These are phyloP conservation scores for Sardinella longiceps DNA, from an alignment of 2,797 vertebrate species.

Conservation along the genomic window DNA sequence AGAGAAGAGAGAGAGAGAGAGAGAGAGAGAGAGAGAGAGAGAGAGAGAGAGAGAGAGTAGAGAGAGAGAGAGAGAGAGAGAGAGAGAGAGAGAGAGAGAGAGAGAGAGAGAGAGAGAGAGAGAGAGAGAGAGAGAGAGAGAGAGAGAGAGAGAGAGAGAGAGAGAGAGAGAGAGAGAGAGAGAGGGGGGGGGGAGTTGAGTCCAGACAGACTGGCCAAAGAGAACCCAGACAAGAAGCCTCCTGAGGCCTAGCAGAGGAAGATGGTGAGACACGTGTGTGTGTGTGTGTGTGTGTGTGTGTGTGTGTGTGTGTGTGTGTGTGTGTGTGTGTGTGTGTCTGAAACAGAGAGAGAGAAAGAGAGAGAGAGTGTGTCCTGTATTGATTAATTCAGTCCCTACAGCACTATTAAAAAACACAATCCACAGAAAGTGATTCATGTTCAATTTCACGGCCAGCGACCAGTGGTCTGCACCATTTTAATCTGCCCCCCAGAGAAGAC, in stretches of 20 bases:
- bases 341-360: too few species aligned
- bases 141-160: background rate
- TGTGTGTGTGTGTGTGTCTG: too few species aligned
- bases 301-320: too few species aligned
- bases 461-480: conserved; percentile 44
- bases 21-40: background rate
- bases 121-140: background rate
- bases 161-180: background rate
- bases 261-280: too few species aligned
- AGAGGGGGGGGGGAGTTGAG: background rate
- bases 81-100: background rate
- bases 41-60: background rate
- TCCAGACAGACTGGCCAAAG: background rate
- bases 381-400: conserved; percentile 53
- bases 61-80: background rate
- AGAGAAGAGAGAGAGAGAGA: background rate
- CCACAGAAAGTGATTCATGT: conserved; percentile 66
- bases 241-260: background rate
- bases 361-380: conserved; percentile 26
- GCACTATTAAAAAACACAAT: conserved; percentile 58
- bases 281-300: too few species aligned
- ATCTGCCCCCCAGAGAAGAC: conserved; percentile 40
- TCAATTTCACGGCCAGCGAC: conserved; percentile 64
- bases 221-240: background rate
- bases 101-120: background rate